Percentiles rank a stretch among this genome's conserved stretches.
Conservation (phyloP, 1,140 invertebrate species). For the Drosophila jambulina region DNA sequence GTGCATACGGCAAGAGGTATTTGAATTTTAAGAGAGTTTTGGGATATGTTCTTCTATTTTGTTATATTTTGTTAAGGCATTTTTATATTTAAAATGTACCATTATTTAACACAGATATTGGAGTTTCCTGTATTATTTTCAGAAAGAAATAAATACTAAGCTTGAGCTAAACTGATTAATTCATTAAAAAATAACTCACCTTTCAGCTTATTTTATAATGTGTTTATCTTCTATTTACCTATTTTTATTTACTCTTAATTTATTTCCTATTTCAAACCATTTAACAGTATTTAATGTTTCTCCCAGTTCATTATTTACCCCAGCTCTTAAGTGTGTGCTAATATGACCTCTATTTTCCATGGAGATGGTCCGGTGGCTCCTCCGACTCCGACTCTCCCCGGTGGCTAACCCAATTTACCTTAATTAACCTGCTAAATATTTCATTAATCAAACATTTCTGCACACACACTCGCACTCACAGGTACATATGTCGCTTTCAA, state of each 20-base stretch:
- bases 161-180: too few relatives aligned
- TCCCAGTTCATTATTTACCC: too few relatives aligned
- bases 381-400: conserved; percentile 6
- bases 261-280: not conserved
- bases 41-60: too few relatives aligned
- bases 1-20: conserved; percentile 9
- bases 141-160: too few relatives aligned
- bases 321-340: conserved; percentile 32
- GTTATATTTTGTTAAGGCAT: too few relatives aligned
- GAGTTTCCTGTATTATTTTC: too few relatives aligned
- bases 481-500: conserved; percentile 52
- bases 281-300: not conserved
- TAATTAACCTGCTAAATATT: conserved; percentile 81
- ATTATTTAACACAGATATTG: too few relatives aligned
- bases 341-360: conserved; percentile 5
- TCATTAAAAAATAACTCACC: too few relatives aligned
- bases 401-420: conserved; percentile 80
- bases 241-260: too few relatives aligned
- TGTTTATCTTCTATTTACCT: too few relatives aligned
- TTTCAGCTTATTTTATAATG: too few relatives aligned
- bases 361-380: conserved; percentile 1
- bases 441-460: conserved; percentile 69
- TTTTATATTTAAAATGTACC: too few relatives aligned
- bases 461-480: conserved; percentile 15
- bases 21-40: not conserved